These are phyloP conservation scores for Nebria brevicollis DNA, from an alignment of 2,888 invertebrate genomes.

Conservation along the genomic window DNA sequence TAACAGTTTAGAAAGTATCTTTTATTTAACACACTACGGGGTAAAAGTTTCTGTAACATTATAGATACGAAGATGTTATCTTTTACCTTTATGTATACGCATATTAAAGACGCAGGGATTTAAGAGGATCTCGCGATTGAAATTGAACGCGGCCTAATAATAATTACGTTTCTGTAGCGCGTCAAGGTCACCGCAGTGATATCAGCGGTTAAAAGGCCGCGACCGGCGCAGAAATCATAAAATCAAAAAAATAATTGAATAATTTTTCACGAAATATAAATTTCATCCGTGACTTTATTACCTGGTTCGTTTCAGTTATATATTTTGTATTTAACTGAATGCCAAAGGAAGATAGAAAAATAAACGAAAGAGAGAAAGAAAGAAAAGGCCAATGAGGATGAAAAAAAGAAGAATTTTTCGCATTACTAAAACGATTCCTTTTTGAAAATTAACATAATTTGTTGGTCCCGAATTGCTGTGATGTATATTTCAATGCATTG, in stretches of 20 bases:
- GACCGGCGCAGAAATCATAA: neutral
- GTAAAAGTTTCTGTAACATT: conserved; percentile 13
- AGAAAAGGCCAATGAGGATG: neutral
- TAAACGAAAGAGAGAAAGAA: neutral
- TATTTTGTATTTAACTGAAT: neutral
- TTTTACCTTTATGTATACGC: neutral
- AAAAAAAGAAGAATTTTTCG: conserved; percentile 25
- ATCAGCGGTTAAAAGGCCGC: neutral
- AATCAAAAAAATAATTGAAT: neutral
- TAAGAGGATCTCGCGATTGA: neutral
- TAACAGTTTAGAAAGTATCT: conserved; percentile 43
- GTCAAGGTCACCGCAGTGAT: neutral
- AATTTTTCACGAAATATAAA: conserved; percentile 1
- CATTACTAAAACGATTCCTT: conserved; percentile 35
- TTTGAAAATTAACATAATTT: conserved; percentile 43
- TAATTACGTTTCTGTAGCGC: neutral
- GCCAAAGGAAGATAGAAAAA: neutral
- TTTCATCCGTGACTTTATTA: neutral
- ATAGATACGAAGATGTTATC: neutral
- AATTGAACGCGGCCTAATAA: too few relatives aligned
- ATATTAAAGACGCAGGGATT: neutral
- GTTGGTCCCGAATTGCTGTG: conserved; percentile 3
- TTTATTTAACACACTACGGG: conserved; percentile 44
- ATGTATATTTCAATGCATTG: neutral
- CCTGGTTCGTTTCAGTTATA: neutral